These are phyloP conservation scores for Micronisus gabar DNA, from an alignment of 2,113 vertebrate genomes.

Conservation along the genomic window DNA sequence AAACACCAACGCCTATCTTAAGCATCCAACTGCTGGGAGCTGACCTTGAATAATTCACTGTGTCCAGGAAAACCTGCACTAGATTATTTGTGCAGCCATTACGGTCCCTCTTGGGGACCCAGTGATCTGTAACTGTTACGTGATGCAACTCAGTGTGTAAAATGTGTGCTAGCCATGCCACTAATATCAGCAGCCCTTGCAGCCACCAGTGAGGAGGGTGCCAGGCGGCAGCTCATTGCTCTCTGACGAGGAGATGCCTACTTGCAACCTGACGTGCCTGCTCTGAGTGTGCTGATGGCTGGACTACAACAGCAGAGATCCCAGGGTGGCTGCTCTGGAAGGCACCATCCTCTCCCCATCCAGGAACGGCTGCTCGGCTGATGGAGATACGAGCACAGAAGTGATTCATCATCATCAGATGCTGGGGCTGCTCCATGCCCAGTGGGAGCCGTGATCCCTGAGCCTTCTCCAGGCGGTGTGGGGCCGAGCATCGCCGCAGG, in stretches of 20 bases:
- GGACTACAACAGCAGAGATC: neutral
- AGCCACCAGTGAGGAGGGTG: neutral
- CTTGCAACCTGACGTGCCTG: neutral
- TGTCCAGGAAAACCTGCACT: neutral
- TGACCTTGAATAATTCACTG: neutral
- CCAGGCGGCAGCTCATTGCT: neutral
- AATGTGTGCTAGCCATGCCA: neutral
- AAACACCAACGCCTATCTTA: neutral
- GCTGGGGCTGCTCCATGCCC: neutral
- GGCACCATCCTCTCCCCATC: neutral
- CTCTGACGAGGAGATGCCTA: neutral
- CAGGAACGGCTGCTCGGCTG: neutral
- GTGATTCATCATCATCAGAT: neutral
- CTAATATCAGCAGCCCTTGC: neutral
- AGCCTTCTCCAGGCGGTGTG: rapidly evolving
- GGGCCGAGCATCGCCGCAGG: neutral
- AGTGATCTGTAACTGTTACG: neutral
- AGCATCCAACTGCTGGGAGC: neutral
- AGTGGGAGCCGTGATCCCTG: neutral
- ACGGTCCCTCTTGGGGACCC: rapidly evolving
- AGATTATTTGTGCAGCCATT: neutral
- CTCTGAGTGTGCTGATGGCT: neutral
- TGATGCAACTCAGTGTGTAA: rapidly evolving
- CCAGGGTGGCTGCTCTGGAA: neutral
- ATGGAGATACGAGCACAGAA: neutral